Percentiles rank a stretch among this genome's conserved stretches.
phyloP scores from a whole-genome alignment of 2,797 vertebrate genomes.

The Phylloscopus collybita region DNA sequence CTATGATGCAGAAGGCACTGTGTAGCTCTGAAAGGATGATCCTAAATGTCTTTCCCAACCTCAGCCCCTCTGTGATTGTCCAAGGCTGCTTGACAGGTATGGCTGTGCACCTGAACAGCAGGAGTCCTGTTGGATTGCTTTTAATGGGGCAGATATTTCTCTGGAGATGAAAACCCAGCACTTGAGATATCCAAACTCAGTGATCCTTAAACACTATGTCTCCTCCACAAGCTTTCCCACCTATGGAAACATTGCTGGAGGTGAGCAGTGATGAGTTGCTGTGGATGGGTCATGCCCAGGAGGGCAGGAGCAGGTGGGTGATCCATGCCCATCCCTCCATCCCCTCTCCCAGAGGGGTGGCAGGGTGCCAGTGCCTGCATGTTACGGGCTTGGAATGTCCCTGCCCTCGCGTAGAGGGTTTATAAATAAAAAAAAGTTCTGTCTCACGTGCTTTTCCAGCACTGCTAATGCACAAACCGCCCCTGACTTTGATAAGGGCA shows the following conservation, averaged over 20 bases:
- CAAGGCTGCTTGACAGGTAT: background rate
- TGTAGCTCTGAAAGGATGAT: background rate
- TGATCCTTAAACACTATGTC: rapidly evolving
- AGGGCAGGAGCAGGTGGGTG: background rate
- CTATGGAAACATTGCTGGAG: rapidly evolving
- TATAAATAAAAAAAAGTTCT: background rate
- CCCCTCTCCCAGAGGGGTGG: background rate
- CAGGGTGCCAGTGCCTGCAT: background rate
- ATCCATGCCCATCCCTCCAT: background rate
- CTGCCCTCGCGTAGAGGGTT: background rate
- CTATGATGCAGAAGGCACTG: background rate
- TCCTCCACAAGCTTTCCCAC: rapidly evolving
- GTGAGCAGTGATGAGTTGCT: rapidly evolving
- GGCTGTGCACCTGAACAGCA: background rate
- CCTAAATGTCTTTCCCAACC: background rate
- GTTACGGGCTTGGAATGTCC: background rate
- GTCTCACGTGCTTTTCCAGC: background rate
- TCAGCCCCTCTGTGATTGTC: background rate
- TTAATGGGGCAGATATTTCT: background rate
- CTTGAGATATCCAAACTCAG: background rate
- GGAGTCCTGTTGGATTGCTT: background rate
- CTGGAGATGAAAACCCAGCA: background rate
- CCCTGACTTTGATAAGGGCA: background rate
- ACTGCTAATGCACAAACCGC: background rate
- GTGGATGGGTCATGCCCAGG: rapidly evolving